phyloP scores from a whole-genome alignment of 2,888 invertebrate genomes.

The Crossocerus cetratus region DNA sequence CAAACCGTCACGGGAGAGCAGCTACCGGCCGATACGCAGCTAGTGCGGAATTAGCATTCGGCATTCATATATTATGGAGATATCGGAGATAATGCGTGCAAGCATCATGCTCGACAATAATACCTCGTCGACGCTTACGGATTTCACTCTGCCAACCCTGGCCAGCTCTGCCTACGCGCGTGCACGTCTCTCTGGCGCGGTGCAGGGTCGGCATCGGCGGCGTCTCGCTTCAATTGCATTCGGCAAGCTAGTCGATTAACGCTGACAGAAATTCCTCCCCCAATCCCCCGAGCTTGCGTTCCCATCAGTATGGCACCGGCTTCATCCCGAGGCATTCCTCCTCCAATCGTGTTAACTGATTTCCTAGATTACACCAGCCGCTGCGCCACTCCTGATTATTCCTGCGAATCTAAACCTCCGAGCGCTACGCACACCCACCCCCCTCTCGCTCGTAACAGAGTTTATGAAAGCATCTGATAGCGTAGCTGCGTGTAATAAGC shows the following conservation, averaged over 20 bases:
- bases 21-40: constrained; percentile 15
- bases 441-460: too few relatives aligned
- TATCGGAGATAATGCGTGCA: constrained; percentile 31
- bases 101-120: constrained; percentile 34
- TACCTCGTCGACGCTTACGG: constrained; percentile 22
- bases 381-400: not conserved
- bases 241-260: constrained; percentile 16
- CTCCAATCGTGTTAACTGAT: constrained; percentile 30
- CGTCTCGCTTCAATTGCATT: constrained; percentile 5
- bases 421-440: too few relatives aligned
- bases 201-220: not conserved
- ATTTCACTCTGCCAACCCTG: constrained; percentile 16
- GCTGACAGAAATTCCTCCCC: constrained; percentile 23
- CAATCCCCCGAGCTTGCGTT: too few relatives aligned
- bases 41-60: constrained; percentile 39
- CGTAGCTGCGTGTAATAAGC: too few relatives aligned
- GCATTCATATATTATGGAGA: constrained; percentile 54
- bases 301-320: too few relatives aligned
- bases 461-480: too few relatives aligned
- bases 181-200: too few relatives aligned
- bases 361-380: constrained; percentile 1
- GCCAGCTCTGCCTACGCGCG: too few relatives aligned
- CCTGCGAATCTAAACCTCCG: not conserved
- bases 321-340: too few relatives aligned
- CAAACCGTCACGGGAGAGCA: constrained; percentile 30